Evolutionary conservation across 2,113 vertebrate genomes (phyloP).

Genomic region (Phrynosoma blainvillii): DNA sequence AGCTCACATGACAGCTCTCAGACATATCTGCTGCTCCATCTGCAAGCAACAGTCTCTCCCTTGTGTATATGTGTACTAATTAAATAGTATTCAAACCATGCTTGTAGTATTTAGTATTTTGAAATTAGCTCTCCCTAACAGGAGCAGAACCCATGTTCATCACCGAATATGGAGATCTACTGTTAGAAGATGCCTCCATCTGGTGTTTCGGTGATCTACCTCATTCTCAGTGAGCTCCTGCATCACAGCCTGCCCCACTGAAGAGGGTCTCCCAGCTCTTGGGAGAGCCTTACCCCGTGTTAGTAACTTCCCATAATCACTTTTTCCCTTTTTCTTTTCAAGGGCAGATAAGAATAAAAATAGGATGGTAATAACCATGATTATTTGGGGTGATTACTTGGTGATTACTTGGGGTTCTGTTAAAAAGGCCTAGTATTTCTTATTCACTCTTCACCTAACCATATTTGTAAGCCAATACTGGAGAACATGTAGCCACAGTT

Average conservation of each 20-base stretch:
- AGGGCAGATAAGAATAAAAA: not conserved
- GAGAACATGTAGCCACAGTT: too few species aligned
- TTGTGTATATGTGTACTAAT: not conserved
- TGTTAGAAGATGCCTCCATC: not conserved
- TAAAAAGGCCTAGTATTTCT: not conserved
- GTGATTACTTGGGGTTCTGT: not conserved
- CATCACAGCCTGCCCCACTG: not conserved
- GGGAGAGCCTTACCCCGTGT: not conserved
- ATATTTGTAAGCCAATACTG: not conserved
- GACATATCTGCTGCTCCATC: not conserved
- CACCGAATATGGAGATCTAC: not conserved
- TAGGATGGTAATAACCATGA: not conserved
- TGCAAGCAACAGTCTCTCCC: not conserved
- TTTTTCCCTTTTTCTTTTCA: not conserved
- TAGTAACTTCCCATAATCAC: too few species aligned
- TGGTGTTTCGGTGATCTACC: not conserved
- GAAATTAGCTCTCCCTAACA: not conserved
- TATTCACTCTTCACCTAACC: not conserved
- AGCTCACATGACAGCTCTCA: not conserved
- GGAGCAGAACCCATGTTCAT: not conserved
- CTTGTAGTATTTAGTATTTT: not conserved
- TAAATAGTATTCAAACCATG: rapidly evolving
- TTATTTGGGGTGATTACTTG: too few species aligned
- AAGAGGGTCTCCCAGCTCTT: too few species aligned
- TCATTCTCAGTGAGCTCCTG: not conserved